Base-by-base conservation (phyloP, 1,140 invertebrate species). In the Teleogryllus occipitalis region DNA sequence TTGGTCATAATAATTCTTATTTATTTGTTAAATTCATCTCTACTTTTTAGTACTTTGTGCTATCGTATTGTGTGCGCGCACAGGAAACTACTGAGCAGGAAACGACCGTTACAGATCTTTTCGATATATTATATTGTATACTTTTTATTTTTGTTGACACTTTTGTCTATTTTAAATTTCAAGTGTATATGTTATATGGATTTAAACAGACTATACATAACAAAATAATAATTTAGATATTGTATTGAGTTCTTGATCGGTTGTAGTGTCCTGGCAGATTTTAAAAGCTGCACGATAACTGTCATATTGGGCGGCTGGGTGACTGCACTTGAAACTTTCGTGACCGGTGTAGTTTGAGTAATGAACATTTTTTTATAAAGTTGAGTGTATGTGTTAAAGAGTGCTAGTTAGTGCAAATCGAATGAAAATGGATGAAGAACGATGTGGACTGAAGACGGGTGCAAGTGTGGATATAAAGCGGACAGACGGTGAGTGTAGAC, bases 391-490 rank as follows among this genome's bases (percentile, higher is more conserved):
- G 47, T 47, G 47, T 77, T 48, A 77, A 48, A 48, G 76, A 47
- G 76, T 65, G 18, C 47, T 21, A 48, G 39, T 77, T 7, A 48
- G 18, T 22, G 10, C 10, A 48, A 77, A 12, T 39, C 48, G 47
- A 49, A 48, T 77, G 47, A 49, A 77, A 77, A 77, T 77, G 76
- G 76, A 77, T 54, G 76, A 77, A 77, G 76, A 48, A 48, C 76
- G 47, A 10, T 48, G 76, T 77, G 76, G 76, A 21, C 47, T 77
- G 47, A 22, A 47, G 47, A 48, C 47, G 22, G 76, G 76, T 77
- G 76, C 47, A n/a, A 77, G 76, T 77, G 76, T 77, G 76, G 76
- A 77, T 48, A 77, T 77, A 47, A 77, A 48, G 48, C 76, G 76
- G 47, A 77, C 76, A 77, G 76, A 77, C 48, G 76, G 76, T 77